Evolutionary conservation across 2,113 vertebrate species (phyloP), one percentile per base, ranked within the genome.

Genomic region (Narcine bancroftii): DNA sequence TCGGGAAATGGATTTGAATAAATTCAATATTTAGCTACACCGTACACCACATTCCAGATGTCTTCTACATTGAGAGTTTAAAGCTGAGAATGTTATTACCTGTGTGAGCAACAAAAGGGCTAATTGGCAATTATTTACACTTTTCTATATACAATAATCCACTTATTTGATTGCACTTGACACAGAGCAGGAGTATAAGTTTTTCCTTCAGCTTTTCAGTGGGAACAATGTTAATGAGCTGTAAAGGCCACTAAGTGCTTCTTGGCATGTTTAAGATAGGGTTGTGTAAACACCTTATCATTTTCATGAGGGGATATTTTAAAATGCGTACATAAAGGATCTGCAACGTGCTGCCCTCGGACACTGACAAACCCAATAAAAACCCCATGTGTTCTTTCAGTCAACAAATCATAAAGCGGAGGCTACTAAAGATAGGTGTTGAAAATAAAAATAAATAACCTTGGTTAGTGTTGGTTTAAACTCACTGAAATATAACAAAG

Each of bases 251-350:
- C 63, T 69, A 91, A 91, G 60, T 69, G 24, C 21, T 45, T 91
- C 63, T 91, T 91, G 87, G 60, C 26, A 66, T 66, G n/a, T 91
- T 66, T 4, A 42, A 91, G 60, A 15, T 45, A 91, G 7, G 36
- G 24, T 69, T 69, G 56, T 91, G 60, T 91, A 65, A 60, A 89
- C 85, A 65, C 19, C 77, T 81, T 60, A 69, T 66, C 63, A 91
- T 6, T 69, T 69, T 13, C 65, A 33, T 29, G 60, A 91, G 39
- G 56, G 24, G n/a, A 29, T 69, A 69, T 69, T 91, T 91, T 69
- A 66, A 91, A 69, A 66, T 29, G 63, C 45, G 87, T 89, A 19
- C 36, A 11, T 36, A 66, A 66, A 66, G 9, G 85, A 13, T 45
- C 21, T 91, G n/a, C 60, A 91, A 69, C 42, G 24, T 42, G 45